A percentile compares a stretch with the other conserved stretches of the same genome.
These are phyloP conservation scores for Montipora foliosa DNA, from an alignment of 64 coral and sea anemone species.

Conservation along the genomic window DNA sequence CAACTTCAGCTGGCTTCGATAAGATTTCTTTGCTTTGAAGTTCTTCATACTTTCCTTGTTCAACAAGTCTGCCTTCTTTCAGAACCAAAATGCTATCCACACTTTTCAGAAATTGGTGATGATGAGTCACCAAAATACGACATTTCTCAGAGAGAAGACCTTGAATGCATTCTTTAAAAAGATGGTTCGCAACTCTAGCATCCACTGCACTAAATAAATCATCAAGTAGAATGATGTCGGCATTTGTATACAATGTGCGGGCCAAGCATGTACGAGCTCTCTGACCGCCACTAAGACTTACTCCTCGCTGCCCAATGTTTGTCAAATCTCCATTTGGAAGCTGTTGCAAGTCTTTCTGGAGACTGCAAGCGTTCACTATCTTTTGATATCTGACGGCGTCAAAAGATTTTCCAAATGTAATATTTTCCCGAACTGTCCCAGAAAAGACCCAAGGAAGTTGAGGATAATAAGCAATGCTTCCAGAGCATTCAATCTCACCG, in stretches of 20 bases:
- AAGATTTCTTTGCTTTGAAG: conserved; percentile 9
- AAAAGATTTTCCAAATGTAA: conserved; percentile 66
- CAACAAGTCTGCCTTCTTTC: conserved; percentile 28
- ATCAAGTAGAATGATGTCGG: conserved; percentile 73
- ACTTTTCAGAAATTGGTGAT: conserved; percentile 28
- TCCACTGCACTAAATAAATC: conserved; percentile 60
- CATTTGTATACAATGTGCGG: conserved; percentile 59
- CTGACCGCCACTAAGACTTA: conserved; percentile 63
- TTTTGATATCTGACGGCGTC: conserved; percentile 45
- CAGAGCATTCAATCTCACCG: conserved; percentile 30
- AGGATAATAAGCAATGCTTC: conserved; percentile 66
- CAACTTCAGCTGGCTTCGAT: background rate
- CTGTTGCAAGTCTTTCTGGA: conserved; percentile 55
- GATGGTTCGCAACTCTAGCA: background rate
- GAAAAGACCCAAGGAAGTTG: conserved; percentile 75
- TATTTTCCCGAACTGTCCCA: conserved; percentile 73
- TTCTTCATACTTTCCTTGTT: conserved; percentile 42
- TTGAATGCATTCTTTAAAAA: conserved; percentile 58
- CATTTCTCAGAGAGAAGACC: conserved; percentile 40
- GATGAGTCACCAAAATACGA: conserved; percentile 50
- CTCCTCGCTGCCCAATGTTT: conserved; percentile 66
- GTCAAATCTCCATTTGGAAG: conserved; percentile 79
- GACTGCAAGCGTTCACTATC: conserved; percentile 68
- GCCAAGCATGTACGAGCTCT: conserved; percentile 63
- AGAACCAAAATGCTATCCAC: conserved; percentile 62